Percentiles rank a stretch among this genome's conserved stretches.
phyloP scores from a whole-genome alignment of 2,797 vertebrate species.

The Adrianichthys oophorus region DNA sequence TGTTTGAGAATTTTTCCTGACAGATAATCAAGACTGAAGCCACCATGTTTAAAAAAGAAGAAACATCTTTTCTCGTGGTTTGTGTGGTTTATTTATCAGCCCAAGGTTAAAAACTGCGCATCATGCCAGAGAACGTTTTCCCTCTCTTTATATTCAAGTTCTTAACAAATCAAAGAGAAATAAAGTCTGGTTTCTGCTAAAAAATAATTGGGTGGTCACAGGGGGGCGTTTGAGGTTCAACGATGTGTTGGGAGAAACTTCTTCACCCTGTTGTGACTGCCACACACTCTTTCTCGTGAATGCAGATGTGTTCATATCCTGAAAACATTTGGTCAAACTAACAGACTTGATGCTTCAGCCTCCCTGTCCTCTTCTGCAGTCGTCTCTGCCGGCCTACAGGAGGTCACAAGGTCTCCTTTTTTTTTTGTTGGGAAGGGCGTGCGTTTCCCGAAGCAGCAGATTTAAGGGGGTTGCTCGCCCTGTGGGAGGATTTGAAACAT shows the following conservation, averaged over 20 bases:
- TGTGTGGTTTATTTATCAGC: conserved; percentile 40
- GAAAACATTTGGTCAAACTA: neutral
- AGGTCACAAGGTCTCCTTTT: conserved; percentile 56
- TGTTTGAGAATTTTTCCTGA: conserved; percentile 16
- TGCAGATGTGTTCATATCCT: conserved; percentile 42
- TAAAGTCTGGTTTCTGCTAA: no score
- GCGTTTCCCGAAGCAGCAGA: conserved; percentile 6
- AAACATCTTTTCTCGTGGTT: conserved; percentile 36
- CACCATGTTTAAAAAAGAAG: conserved; percentile 5
- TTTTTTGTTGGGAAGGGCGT: conserved; percentile 19
- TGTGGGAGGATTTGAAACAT: conserved; percentile 80
- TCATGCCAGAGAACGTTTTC: conserved; percentile 36
- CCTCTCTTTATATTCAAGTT: conserved; percentile 40
- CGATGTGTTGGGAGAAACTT: conserved; percentile 66
- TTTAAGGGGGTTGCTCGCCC: conserved; percentile 50
- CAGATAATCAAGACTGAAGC: conserved; percentile 21
- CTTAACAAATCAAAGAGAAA: conserved; percentile 40
- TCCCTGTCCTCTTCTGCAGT: conserved; percentile 17
- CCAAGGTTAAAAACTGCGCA: conserved; percentile 52
- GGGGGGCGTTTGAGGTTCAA: conserved; percentile 51
- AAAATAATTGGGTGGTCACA: conserved; percentile 37
- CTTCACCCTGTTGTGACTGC: conserved; percentile 72
- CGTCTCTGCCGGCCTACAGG: conserved; percentile 52
- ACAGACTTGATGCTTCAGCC: conserved; percentile 15
- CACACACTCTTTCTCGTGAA: conserved; percentile 35